These are phyloP conservation scores for Pachyuromys duprasi DNA, from an alignment of 2,797 vertebrate species.

Conservation along the genomic window DNA sequence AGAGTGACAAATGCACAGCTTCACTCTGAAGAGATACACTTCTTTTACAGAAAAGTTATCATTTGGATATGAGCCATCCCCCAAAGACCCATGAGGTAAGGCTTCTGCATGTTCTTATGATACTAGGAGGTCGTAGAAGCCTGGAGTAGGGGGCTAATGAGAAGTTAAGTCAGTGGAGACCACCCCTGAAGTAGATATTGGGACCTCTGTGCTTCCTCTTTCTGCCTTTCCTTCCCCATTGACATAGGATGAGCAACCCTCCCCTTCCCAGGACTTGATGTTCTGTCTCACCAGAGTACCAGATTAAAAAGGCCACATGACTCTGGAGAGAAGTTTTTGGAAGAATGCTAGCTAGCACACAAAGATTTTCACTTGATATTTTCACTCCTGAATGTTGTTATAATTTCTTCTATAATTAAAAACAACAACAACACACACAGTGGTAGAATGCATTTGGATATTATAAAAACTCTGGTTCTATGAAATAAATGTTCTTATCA, in stretches of 20 bases:
- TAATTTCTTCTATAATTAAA: neutral
- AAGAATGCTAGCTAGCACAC: neutral
- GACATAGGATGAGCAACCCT: neutral
- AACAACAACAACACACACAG: neutral
- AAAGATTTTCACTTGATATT: neutral
- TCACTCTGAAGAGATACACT: neutral
- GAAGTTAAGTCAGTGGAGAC: neutral
- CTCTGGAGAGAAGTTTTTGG: neutral
- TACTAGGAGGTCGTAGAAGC: neutral
- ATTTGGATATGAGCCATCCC: neutral
- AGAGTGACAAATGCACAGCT: neutral
- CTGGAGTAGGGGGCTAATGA: neutral
- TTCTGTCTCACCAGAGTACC: neutral
- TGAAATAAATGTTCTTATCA: neutral
- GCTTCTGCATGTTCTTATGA: too few species aligned
- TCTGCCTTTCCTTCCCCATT: neutral
- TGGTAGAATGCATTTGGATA: neutral
- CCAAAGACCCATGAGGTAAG: neutral
- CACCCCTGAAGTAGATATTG: neutral
- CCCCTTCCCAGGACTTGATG: neutral
- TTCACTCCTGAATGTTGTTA: neutral
- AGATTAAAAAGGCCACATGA: neutral
- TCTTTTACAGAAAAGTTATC: neutral
- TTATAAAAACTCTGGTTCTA: neutral
- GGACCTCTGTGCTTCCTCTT: neutral